These are phyloP conservation scores for Aphodius granarius DNA, from an alignment of 2,888 invertebrate species.

Conservation along the genomic window DNA sequence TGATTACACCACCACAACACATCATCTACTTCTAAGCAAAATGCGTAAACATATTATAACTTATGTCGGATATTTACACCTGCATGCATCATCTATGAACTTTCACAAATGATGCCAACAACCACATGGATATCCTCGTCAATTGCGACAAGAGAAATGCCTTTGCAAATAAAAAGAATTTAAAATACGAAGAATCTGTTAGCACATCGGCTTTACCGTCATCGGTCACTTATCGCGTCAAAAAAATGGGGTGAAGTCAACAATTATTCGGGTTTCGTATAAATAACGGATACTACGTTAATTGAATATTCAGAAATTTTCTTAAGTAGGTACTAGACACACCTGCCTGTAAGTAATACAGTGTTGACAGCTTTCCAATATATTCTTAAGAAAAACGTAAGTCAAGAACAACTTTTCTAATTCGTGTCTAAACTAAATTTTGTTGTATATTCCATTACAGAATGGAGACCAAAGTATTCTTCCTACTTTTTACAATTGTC, in stretches of 20 bases:
- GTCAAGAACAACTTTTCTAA: not conserved
- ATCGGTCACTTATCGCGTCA: not conserved
- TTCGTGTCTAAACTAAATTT: not conserved
- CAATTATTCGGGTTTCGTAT: not conserved
- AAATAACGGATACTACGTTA: not conserved
- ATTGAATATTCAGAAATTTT: not conserved
- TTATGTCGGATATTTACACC: not conserved
- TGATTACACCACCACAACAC: not conserved
- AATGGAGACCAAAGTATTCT: not conserved
- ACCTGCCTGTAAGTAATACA: not conserved
- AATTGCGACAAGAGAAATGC: not conserved
- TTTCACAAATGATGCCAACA: conserved; percentile 11
- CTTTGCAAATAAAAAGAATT: not conserved
- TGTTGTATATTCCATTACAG: not conserved
- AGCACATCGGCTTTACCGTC: conserved; percentile 4
- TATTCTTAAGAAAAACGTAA: not conserved
- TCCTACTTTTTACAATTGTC: not conserved
- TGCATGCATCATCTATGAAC: not conserved
- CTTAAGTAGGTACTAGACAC: not conserved
- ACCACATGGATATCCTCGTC: not conserved
- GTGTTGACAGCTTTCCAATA: not conserved
- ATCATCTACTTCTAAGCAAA: not conserved
- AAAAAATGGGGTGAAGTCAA: not conserved
- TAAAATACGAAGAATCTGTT: not conserved
- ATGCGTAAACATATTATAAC: not conserved